Percentiles rank a stretch among this genome's conserved stretches.
phyloP scores from a whole-genome alignment of 2,888 invertebrate species.

The Andrena minutula region DNA sequence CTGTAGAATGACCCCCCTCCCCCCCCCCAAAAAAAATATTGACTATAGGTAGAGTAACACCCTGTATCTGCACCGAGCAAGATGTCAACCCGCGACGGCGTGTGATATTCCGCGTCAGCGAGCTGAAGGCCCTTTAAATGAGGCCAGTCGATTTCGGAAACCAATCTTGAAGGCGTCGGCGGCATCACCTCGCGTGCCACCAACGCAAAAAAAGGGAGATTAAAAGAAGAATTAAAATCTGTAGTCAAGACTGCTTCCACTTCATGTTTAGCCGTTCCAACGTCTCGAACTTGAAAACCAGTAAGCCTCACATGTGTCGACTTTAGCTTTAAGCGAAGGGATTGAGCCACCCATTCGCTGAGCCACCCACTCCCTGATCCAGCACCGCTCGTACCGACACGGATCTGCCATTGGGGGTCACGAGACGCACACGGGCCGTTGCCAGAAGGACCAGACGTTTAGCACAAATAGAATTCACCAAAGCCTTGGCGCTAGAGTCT shows the following conservation, averaged over 20 bases:
- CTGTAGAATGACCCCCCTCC: no score
- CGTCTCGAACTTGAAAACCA: not conserved
- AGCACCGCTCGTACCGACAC: not conserved
- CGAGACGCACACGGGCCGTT: not conserved
- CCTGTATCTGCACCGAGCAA: not conserved
- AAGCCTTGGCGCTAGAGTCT: not conserved
- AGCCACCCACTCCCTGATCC: not conserved
- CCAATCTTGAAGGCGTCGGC: not conserved
- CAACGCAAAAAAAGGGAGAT: not conserved
- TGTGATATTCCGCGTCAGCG: not conserved
- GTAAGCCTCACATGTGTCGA: not conserved
- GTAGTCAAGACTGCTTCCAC: not conserved
- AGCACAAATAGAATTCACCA: not conserved
- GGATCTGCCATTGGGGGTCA: not conserved
- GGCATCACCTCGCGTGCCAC: not conserved
- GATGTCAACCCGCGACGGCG: not conserved
- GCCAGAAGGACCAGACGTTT: not conserved
- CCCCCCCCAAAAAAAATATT: no score
- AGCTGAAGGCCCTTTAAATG: not conserved
- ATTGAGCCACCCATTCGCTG: not conserved
- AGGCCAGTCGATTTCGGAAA: not conserved
- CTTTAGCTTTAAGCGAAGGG: not conserved
- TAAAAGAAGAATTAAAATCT: not conserved
- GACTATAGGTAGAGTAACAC: no score
- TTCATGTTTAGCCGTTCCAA: not conserved